Evolutionary conservation across 2,113 vertebrate species (phyloP), one percentile per base, ranked within the genome.

Genomic region (Ursus arctos): DNA sequence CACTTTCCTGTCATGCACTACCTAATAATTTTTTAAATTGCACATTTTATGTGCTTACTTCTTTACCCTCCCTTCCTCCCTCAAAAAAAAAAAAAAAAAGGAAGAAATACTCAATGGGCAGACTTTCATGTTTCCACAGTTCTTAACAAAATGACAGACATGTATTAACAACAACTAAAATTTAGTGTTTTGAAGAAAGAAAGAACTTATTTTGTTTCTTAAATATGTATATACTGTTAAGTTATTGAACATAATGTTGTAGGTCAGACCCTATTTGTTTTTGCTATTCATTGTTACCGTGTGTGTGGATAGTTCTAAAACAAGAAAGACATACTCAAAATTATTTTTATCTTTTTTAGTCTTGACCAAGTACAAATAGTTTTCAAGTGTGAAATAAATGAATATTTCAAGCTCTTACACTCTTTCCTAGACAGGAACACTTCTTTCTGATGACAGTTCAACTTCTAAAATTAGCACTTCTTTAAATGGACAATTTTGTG

Each of bases 361-460:
- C 76, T 82, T 94, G 51, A 51, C 3, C 12, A 77, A 95, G 15
- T 57, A 55, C 4, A 77, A 40, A 76, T 2, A 51, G 16, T 85
- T 80, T 92, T 74, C 19, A 80, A 89, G 8, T 89, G 82, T 28
- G 61, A 88, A 95, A 82, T n/a, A 82, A 94, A 71, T 51, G 22
- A 77, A 33, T 81, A 86, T 71, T 43, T 76, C 22, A 79, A 79
- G 9, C 10, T 94, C 43, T 94, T 72, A 51, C n/a, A 82, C 12
- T 77, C 57, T 92, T 81, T n/a, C 22, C 22, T 67, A 53, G 63
- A 90, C 6, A 79, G n/a, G 74, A 83, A 72, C 5, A 88, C 55
- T 94, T 24, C 33, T 95, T 92, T 65, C 53, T 47, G 84, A n/a
- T 61, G 55, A 26, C n/a, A 85, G 3, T 15, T 83, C 55, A 93